Conservation (phyloP, 2,888 invertebrate genomes). For the Athrips mouffetella region DNA sequence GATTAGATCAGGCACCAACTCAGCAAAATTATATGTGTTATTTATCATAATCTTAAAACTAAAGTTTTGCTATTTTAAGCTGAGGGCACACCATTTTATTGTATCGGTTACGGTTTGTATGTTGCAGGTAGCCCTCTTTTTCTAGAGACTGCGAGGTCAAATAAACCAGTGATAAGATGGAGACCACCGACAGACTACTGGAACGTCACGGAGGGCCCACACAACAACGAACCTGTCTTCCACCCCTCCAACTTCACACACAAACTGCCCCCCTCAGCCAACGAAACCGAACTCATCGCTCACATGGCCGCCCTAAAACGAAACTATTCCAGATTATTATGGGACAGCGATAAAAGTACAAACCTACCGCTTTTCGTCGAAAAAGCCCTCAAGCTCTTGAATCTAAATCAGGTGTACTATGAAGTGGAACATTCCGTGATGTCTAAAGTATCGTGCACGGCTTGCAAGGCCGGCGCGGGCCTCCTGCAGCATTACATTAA, state of each 20-base stretch:
- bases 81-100: too few species aligned
- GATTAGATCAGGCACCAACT: too few species aligned
- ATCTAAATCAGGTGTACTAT: conserved; percentile 88
- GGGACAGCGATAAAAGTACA: conserved; percentile 84
- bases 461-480: conserved; percentile 92
- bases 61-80: too few species aligned
- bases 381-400: conserved; percentile 88
- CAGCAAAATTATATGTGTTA: too few species aligned
- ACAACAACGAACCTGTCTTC: conserved; percentile 64
- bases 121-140: conserved; percentile 70
- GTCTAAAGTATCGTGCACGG: conserved; percentile 94
- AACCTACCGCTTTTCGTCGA: conserved; percentile 89
- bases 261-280: conserved; percentile 70
- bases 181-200: conserved; percentile 67
- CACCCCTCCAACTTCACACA: conserved; percentile 68
- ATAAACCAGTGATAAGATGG: conserved; percentile 69
- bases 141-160: conserved; percentile 48
- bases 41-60: too few species aligned
- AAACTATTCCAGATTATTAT: conserved; percentile 80
- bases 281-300: conserved; percentile 67
- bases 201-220: conserved; percentile 62
- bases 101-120: background rate
- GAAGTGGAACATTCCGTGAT: conserved; percentile 95
- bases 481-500: conserved; percentile 91
- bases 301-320: conserved; percentile 66